A percentile compares a stretch with the other conserved stretches of the same genome.
phyloP scores from a whole-genome alignment of 2,113 vertebrate species.

The Burhinus oedicnemus region DNA sequence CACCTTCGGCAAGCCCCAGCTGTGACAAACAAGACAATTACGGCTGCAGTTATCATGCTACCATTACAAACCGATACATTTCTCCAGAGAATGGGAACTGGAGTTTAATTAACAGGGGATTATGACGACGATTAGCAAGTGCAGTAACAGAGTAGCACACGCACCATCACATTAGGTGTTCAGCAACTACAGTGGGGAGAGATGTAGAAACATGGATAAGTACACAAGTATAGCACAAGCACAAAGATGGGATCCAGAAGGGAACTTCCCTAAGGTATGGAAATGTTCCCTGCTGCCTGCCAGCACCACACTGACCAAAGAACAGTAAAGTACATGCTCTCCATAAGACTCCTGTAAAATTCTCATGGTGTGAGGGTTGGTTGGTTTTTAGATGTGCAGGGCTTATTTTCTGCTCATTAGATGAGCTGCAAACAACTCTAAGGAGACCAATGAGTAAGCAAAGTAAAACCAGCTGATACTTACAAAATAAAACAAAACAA shows the following conservation, averaged over 20 bases:
- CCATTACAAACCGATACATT: neutral
- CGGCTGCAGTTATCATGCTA: neutral
- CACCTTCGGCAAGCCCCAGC: neutral
- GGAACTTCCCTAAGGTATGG: neutral
- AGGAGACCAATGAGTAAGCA: neutral
- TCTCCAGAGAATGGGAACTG: neutral
- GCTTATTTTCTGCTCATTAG: neutral
- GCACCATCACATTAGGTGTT: neutral
- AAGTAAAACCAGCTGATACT: neutral
- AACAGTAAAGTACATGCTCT: rapidly evolving
- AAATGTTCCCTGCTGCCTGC: neutral
- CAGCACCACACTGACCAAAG: neutral
- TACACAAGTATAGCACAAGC: neutral
- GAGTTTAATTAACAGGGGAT: neutral
- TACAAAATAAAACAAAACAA: neutral
- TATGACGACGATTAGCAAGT: neutral
- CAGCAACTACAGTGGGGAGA: neutral
- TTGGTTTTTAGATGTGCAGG: neutral
- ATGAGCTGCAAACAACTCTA: neutral
- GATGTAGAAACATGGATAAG: neutral
- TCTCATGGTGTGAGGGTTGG: rapidly evolving
- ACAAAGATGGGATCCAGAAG: neutral
- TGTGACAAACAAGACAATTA: neutral
- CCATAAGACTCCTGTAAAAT: neutral
- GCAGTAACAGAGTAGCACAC: neutral